Evolutionary conservation across 2,797 vertebrate species (phyloP).

Genomic region (Margarornis squamiger): DNA sequence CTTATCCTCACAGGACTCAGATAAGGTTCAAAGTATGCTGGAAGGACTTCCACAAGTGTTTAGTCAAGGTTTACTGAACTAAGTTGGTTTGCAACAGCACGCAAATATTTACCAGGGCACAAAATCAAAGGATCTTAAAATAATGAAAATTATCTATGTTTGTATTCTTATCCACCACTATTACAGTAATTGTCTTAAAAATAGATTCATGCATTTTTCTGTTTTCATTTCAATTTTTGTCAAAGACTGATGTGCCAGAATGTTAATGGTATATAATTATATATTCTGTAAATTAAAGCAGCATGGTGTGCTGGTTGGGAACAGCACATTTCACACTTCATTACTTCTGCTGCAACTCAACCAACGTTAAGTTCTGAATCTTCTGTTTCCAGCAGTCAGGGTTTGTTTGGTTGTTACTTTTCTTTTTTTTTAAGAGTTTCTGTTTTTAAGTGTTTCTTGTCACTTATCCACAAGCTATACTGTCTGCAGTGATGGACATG

Average conservation of each 20-base stretch:
- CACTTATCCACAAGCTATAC: background rate
- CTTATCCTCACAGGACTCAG: background rate
- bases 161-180: constrained; percentile 7
- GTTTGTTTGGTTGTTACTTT: background rate
- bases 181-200: constrained; percentile 44
- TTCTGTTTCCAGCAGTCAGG: constrained; percentile 8
- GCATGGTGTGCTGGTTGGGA: constrained; percentile 53
- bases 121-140: constrained; percentile 37
- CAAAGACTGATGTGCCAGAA: constrained; percentile 64
- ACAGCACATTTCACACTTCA: constrained; percentile 71
- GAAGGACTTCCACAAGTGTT: background rate
- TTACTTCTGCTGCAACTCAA: constrained; percentile 58
- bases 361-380: constrained; percentile 25
- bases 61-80: background rate
- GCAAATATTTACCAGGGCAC: background rate
- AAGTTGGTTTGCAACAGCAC: background rate
- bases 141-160: constrained; percentile 24
- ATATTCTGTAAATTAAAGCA: constrained; percentile 75
- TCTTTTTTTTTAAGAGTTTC: background rate
- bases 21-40: background rate
- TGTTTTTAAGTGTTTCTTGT: background rate
- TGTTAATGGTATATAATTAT: constrained; percentile 72
- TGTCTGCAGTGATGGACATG: fast-evolving
- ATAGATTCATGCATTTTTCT: constrained; percentile 48
- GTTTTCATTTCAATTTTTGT: constrained; percentile 68